Evolutionary conservation across 2,888 invertebrate genomes (phyloP).

Genomic region (Agrotis segetum): DNA sequence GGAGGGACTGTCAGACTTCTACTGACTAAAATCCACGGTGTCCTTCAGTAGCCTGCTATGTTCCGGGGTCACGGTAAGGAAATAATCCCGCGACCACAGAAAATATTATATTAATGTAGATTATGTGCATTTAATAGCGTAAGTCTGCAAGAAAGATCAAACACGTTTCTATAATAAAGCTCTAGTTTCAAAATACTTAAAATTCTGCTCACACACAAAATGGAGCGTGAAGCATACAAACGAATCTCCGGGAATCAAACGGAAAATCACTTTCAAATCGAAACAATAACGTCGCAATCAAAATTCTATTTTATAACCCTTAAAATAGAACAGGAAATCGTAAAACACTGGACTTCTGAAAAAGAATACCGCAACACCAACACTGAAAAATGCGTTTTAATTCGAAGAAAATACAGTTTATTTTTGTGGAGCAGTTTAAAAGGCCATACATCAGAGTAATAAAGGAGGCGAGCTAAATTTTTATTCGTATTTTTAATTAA

Average conservation of each 20-base stretch:
- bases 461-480: constrained; percentile 83
- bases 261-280: constrained; percentile 65
- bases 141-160: constrained; percentile 11
- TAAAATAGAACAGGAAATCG: constrained; percentile 88
- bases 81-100: no score
- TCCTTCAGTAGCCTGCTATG: no score
- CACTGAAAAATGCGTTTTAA: constrained; percentile 58
- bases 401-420: constrained; percentile 62
- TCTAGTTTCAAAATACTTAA: constrained; percentile 9
- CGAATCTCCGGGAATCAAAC: constrained; percentile 44
- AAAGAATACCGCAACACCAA: constrained; percentile 64
- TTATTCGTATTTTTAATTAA: constrained; percentile 90
- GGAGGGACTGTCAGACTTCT: no score
- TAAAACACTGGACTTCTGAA: constrained; percentile 80
- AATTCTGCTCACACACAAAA: constrained; percentile 38
- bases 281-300: constrained; percentile 76
- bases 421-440: constrained; percentile 66
- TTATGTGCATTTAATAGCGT: neutral
- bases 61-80: no score
- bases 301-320: constrained; percentile 84
- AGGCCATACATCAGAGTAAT: constrained; percentile 86
- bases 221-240: constrained; percentile 50
- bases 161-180: constrained; percentile 8
- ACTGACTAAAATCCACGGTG: no score
- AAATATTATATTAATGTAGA: neutral